Evolutionary conservation across 2,888 invertebrate species (phyloP).

Genomic region (Lepeophtheirus nordmannii): DNA sequence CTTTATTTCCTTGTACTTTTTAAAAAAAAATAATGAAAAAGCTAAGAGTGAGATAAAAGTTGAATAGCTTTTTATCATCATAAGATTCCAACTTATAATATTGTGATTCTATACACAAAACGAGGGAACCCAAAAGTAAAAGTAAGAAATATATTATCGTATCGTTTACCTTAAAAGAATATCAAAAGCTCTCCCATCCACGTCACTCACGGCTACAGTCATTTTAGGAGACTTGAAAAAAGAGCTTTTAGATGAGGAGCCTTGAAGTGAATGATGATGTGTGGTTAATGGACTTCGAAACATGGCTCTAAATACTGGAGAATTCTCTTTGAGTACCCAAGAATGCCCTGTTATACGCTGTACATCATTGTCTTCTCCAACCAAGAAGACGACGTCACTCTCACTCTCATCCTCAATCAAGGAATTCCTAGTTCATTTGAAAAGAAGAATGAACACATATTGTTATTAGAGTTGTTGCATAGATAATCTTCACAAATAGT

Average conservation of each 20-base stretch:
- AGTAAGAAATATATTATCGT: no score
- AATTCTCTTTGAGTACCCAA: conserved; percentile 15
- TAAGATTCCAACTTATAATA: no score
- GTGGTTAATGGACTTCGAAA: neutral
- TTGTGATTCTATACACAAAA: no score
- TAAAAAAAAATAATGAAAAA: no score
- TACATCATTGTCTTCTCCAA: conserved; percentile 10
- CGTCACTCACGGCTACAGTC: conserved; percentile 12
- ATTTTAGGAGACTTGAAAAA: neutral
- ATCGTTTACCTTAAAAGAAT: conserved; percentile 6
- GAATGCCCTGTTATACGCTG: conserved; percentile 15
- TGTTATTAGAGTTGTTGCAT: no score
- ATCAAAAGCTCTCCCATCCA: conserved; percentile 19
- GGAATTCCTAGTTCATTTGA: no score
- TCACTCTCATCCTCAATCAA: neutral
- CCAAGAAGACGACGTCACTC: conserved; percentile 15
- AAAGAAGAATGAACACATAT: no score
- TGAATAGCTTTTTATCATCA: no score
- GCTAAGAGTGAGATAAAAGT: no score
- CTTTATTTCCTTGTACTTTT: no score
- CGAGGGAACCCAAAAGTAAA: no score
- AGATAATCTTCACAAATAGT: no score
- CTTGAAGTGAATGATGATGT: neutral
- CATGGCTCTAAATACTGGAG: conserved; percentile 17
- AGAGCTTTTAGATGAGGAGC: neutral